Base-by-base conservation (phyloP, 2,888 invertebrate genomes). In the Ormyrus pomaceus region DNA sequence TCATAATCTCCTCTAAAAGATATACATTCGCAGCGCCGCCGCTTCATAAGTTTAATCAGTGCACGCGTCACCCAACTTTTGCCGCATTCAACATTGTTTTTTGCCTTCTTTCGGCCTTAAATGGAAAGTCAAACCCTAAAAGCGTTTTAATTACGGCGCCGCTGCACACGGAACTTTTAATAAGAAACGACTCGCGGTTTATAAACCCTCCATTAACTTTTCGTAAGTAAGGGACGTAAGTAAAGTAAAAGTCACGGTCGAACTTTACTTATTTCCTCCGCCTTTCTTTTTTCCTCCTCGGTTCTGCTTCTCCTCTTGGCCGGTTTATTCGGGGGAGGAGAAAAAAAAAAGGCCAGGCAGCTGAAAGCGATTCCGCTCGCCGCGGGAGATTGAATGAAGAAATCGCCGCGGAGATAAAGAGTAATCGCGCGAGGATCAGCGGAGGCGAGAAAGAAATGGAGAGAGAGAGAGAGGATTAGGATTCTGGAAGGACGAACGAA, bases 101-200 rank as follows among this genome's bases (percentile, higher is more conserved):
- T 73, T 69, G 50, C 53, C 48, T 10, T 55, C 11, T 5, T 9
- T 53, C 50, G 19, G n/a, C 19, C 34, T 50, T 59, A 77, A 79
- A 73, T 69, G 73, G 46, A 79, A 79, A 79, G 77, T 76, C 81
- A 81, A 79, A 77, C 48, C 55, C 53, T 68, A 72, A 80, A 73
- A 77, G 74, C 66, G 68, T 77, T 81, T 79, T 81, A 79, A 81
- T 81, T 79, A 81, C 73, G 55, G 65, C 51, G 51, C 11, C 11
- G 5, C 8, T 13, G 58, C 68, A 68, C 55, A 56, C 69, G 13
- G 76, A 82, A 82, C 77, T 82, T 82, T 82, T 79, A 82, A 82
- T 79, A 79, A 79, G 82, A 82, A 82, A 82, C 59, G 79, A 79
- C 56, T 81, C 59, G 74, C 51, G 64, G 72, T 79, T 78, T 79